These are phyloP conservation scores for Gallinago jamesoni DNA, from an alignment of 2,113 vertebrate species.

Conservation along the genomic window DNA sequence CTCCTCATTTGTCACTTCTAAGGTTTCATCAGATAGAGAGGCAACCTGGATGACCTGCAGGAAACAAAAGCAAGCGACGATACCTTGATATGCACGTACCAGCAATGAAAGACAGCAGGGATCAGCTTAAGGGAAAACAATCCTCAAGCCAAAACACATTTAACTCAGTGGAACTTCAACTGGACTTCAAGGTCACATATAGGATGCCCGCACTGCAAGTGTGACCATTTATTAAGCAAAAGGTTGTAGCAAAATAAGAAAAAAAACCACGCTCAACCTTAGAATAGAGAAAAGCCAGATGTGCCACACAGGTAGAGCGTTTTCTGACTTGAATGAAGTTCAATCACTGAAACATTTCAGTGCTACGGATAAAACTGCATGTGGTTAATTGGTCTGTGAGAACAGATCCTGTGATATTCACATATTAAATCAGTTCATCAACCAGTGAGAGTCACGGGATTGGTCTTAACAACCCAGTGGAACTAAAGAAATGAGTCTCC, in stretches of 20 bases:
- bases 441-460: not conserved
- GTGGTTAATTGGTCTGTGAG: not conserved
- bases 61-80: not conserved
- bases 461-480: not conserved
- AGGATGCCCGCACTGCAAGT: not conserved
- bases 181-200: not conserved
- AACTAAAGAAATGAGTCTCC: fast-evolving
- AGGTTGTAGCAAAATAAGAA: not conserved
- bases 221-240: not conserved
- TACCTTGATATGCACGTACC: not conserved
- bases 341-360: not conserved
- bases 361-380: not conserved
- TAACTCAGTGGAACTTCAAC: not conserved
- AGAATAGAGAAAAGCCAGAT: not conserved
- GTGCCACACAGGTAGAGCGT: not conserved
- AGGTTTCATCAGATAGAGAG: conserved; percentile 84
- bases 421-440: not conserved
- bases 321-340: not conserved
- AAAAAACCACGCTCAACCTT: not conserved
- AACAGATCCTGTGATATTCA: not conserved
- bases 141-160: not conserved
- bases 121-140: not conserved
- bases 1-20: conserved; percentile 76
- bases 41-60: conserved; percentile 90
- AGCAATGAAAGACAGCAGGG: not conserved